A percentile compares a stretch with the other conserved stretches of the same genome.
phyloP scores from a whole-genome alignment of 2,888 invertebrate genomes.

The Horisme vitalbata region DNA sequence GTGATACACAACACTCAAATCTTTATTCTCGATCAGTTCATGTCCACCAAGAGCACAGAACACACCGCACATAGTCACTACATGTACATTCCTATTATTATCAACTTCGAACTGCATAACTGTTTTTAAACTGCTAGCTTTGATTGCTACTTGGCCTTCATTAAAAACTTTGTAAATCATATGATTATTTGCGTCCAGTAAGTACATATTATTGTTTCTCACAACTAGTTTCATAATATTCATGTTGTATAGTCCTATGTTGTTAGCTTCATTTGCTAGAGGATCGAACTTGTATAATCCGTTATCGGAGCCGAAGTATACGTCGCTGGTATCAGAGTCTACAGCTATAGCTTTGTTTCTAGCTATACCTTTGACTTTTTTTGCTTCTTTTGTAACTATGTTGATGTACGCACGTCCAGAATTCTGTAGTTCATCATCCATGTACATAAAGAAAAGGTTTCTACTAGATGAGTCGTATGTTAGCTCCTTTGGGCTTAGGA shows the following conservation, averaged over 20 bases:
- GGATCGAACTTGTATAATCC: slow-evolving; percentile 69
- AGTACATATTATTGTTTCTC: slow-evolving; percentile 65
- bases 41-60: slow-evolving; percentile 56
- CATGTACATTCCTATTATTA: slow-evolving; percentile 59
- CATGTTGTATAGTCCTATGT: slow-evolving; percentile 67
- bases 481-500: slow-evolving; percentile 59
- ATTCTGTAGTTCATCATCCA: slow-evolving; percentile 65
- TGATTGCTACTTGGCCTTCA: slow-evolving; percentile 47
- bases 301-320: slow-evolving; percentile 71
- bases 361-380: slow-evolving; percentile 59
- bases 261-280: slow-evolving; percentile 49
- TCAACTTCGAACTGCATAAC: slow-evolving; percentile 71
- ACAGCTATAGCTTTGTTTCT: slow-evolving; percentile 70
- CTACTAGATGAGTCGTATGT: slow-evolving; percentile 68
- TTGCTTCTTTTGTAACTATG: slow-evolving; percentile 56
- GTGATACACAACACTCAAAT: slow-evolving; percentile 55
- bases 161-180: slow-evolving; percentile 66
- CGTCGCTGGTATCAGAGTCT: slow-evolving; percentile 61
- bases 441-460: slow-evolving; percentile 72
- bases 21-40: slow-evolving; percentile 60
- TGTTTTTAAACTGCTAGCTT: slow-evolving; percentile 54
- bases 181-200: slow-evolving; percentile 68
- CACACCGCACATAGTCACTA: slow-evolving; percentile 67
- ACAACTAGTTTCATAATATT: slow-evolving; percentile 68
- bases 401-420: slow-evolving; percentile 67